Conservation (phyloP, 2,113 vertebrate genomes). For the Zapornia atra region DNA sequence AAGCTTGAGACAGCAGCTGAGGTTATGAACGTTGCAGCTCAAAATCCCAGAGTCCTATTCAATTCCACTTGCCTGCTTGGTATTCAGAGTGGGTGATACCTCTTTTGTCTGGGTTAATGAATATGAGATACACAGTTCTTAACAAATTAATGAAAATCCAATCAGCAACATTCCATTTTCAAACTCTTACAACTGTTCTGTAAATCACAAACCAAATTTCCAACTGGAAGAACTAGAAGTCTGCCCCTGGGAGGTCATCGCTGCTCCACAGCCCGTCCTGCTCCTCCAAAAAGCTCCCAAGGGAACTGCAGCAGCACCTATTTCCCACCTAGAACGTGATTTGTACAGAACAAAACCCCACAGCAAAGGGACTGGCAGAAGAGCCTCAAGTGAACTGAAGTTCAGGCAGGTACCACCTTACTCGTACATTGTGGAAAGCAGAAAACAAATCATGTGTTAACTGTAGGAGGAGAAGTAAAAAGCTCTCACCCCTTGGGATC, state of each 20-base stretch:
- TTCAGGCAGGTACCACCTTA: constrained; percentile 6
- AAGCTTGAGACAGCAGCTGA: constrained; percentile 36
- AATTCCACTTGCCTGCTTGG: background rate
- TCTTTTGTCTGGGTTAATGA: constrained; percentile 66
- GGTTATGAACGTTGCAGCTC: background rate
- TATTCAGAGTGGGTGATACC: constrained; percentile 50
- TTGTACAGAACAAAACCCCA: background rate
- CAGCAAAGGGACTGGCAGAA: background rate
- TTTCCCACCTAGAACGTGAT: background rate
- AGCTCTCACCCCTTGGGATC: background rate
- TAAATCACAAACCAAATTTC: constrained; percentile 76
- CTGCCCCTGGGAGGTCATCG: constrained; percentile 73
- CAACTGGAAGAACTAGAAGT: constrained; percentile 80
- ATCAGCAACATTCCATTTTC: constrained; percentile 63
- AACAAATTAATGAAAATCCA: constrained; percentile 71
- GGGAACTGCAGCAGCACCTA: constrained; percentile 66
- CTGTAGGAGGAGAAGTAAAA: background rate
- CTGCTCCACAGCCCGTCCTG: constrained; percentile 77
- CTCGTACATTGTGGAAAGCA: constrained; percentile 24
- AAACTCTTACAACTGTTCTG: constrained; percentile 64
- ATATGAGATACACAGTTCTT: constrained; percentile 69
- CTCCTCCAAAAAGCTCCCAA: constrained; percentile 73
- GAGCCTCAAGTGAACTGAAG: background rate
- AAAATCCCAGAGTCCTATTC: constrained; percentile 67
- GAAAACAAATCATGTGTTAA: background rate